phyloP scores from a whole-genome alignment of 2,113 vertebrate genomes.

The Haplotaxodon microlepis region DNA sequence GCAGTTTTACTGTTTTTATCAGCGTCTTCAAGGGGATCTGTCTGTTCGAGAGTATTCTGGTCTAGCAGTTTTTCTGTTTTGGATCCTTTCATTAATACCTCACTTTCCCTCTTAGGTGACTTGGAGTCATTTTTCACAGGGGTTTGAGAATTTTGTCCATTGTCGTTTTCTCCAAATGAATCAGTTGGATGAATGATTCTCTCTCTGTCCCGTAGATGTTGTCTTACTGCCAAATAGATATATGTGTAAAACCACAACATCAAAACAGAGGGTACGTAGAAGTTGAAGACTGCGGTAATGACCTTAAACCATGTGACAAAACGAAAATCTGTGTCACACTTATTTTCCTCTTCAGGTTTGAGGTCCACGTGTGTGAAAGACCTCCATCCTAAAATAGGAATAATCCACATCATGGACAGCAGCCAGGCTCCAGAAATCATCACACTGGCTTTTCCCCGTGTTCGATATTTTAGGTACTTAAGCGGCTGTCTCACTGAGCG shows the following conservation, averaged over 20 bases:
- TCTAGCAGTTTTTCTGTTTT: slow-evolving; percentile 57
- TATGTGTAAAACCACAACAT: slow-evolving; percentile 90
- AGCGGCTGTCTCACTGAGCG: slow-evolving; percentile 88
- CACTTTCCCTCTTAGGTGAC: slow-evolving; percentile 11
- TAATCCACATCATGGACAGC: slow-evolving; percentile 83
- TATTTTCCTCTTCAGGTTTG: slow-evolving; percentile 48
- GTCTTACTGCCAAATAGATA: slow-evolving; percentile 83
- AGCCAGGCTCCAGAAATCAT: slow-evolving; percentile 86
- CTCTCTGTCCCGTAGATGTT: slow-evolving; percentile 79
- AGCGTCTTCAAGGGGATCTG: slow-evolving; percentile 17
- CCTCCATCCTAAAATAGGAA: slow-evolving; percentile 90
- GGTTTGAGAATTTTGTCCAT: slow-evolving; percentile 22
- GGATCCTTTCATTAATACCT: slow-evolving; percentile 32
- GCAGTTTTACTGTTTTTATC: slow-evolving; percentile 8
- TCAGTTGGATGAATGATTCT: slow-evolving; percentile 65
- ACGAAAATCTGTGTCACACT: slow-evolving; percentile 90
- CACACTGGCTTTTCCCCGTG: slow-evolving; percentile 75
- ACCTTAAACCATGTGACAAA: slow-evolving; percentile 90
- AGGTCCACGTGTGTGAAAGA: slow-evolving; percentile 56
- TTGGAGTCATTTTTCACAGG: slow-evolving; percentile 18
- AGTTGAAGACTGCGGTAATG: slow-evolving; percentile 85
- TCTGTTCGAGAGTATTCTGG: slow-evolving; percentile 66
- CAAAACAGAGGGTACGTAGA: slow-evolving; percentile 86
- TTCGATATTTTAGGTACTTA: slow-evolving; percentile 85
- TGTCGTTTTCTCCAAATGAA: slow-evolving; percentile 55